Conservation (phyloP, 2,888 invertebrate genomes). For the Thereva nobilitata region DNA sequence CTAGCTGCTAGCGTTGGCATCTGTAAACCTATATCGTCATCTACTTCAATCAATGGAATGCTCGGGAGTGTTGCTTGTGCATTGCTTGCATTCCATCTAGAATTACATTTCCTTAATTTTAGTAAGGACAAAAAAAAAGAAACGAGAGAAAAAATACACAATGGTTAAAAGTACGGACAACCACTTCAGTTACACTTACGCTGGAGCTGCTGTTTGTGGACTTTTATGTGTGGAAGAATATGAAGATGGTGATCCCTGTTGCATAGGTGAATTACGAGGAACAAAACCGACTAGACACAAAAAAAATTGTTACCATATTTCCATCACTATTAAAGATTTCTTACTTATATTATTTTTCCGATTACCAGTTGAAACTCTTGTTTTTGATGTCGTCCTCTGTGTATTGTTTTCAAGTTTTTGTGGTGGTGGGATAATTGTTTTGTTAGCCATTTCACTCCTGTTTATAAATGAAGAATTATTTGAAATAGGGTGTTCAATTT, state of each 20-base stretch:
- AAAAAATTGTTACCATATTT: constrained; percentile 50
- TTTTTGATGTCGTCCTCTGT: constrained; percentile 64
- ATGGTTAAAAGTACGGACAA: not conserved
- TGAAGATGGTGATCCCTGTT: constrained; percentile 63
- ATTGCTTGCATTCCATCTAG: constrained; percentile 67
- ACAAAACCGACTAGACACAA: constrained; percentile 56
- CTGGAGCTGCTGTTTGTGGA: constrained; percentile 56
- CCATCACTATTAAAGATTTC: constrained; percentile 49
- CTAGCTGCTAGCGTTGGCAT: constrained; percentile 44
- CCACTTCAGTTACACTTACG: constrained; percentile 49
- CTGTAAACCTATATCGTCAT: constrained; percentile 59
- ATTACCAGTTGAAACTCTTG: constrained; percentile 64
- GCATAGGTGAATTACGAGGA: constrained; percentile 65
- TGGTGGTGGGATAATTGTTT: constrained; percentile 47
- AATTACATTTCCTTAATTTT: constrained; percentile 28
- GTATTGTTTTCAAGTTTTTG: constrained; percentile 61
- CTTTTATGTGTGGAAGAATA: constrained; percentile 53
- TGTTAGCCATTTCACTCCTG: constrained; percentile 55
- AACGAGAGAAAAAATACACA: constrained; percentile 1
- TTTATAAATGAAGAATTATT: not conserved
- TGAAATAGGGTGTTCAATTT: not conserved
- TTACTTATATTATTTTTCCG: constrained; percentile 59
- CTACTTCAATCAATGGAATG: constrained; percentile 74
- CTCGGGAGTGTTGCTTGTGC: constrained; percentile 73
- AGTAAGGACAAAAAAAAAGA: not conserved